Conservation (phyloP, 2,797 vertebrate species). For the Eulemur mongoz region DNA sequence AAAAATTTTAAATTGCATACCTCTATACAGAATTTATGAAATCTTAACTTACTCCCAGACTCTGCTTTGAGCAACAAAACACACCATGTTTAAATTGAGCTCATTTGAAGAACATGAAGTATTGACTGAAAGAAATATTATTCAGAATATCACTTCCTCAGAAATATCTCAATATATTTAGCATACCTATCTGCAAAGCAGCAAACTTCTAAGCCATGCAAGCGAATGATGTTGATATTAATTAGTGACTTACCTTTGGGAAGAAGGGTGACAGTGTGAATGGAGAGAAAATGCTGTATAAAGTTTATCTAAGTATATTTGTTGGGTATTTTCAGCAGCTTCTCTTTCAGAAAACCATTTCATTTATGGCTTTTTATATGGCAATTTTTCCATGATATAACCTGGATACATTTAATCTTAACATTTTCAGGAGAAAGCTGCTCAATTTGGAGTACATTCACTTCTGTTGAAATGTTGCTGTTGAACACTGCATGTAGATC, state of each 20-base stretch:
- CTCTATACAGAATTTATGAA: constrained; percentile 51
- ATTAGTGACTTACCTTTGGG: not conserved
- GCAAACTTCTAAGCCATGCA: not conserved
- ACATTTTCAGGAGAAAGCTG: constrained; percentile 37
- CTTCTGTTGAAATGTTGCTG: constrained; percentile 47
- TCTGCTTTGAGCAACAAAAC: constrained; percentile 65
- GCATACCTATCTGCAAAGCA: not conserved
- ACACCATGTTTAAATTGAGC: constrained; percentile 26
- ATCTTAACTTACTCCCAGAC: constrained; percentile 55
- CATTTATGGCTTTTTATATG: not conserved
- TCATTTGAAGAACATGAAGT: constrained; percentile 47
- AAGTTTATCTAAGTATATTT: not conserved
- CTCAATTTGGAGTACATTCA: constrained; percentile 21
- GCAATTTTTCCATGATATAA: constrained; percentile 17
- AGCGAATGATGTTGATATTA: not conserved
- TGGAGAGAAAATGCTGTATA: not conserved
- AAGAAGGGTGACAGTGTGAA: not conserved
- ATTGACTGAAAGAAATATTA: constrained; percentile 12
- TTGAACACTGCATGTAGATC: constrained; percentile 32
- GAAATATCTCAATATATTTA: not conserved
- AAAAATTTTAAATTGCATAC: constrained; percentile 60
- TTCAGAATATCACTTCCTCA: constrained; percentile 22
- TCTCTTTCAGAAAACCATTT: constrained; percentile 2
- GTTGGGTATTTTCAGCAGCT: not conserved
- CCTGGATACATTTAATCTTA: constrained; percentile 44